phyloP scores from a whole-genome alignment of 2,888 invertebrate species.

The Megalurothrips usitatus region DNA sequence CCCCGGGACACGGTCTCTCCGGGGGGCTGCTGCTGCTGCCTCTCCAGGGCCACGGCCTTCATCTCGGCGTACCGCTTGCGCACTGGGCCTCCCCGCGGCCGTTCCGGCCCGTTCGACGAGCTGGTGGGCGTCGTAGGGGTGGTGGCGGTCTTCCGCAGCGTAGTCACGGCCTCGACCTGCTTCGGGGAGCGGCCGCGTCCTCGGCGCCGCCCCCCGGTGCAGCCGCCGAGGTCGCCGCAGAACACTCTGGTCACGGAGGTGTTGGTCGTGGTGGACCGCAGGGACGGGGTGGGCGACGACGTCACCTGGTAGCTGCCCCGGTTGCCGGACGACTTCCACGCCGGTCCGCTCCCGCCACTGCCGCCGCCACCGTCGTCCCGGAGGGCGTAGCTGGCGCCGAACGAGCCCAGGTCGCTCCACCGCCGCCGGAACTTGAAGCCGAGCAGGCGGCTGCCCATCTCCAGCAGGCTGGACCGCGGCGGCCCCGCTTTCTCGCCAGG shows the following conservation, averaged over 20 bases:
- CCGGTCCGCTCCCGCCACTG: slow-evolving; percentile 31
- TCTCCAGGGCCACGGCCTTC: slow-evolving; percentile 5
- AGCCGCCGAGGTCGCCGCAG: slow-evolving; percentile 29
- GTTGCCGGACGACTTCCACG: slow-evolving; percentile 30
- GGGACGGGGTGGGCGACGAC: slow-evolving; percentile 28
- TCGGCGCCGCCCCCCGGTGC: slow-evolving; percentile 29
- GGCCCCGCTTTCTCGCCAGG: slow-evolving; percentile 32
- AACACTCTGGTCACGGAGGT: slow-evolving; percentile 19
- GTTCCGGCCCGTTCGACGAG: neutral
- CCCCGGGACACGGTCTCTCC: neutral
- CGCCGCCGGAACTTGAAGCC: slow-evolving; percentile 40
- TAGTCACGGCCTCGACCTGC: slow-evolving; percentile 28
- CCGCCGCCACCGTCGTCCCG: slow-evolving; percentile 31
- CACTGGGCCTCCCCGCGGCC: slow-evolving; percentile 15
- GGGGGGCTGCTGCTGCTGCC: slow-evolving; percentile 12
- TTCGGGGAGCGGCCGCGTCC: neutral
- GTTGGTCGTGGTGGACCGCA: slow-evolving; percentile 27
- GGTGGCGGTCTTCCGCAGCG: slow-evolving; percentile 30
- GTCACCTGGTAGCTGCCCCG: slow-evolving; percentile 35
- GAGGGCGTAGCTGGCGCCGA: slow-evolving; percentile 32
- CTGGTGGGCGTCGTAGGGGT: slow-evolving; percentile 12
- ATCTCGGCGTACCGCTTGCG: slow-evolving; percentile 20
- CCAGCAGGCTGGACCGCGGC: slow-evolving; percentile 35
- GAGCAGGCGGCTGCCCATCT: slow-evolving; percentile 36
- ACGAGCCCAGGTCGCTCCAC: slow-evolving; percentile 40